Percentiles rank a stretch among this genome's conserved stretches.
phyloP scores from a whole-genome alignment of 2,113 vertebrate genomes.

The Noturus placidus region DNA sequence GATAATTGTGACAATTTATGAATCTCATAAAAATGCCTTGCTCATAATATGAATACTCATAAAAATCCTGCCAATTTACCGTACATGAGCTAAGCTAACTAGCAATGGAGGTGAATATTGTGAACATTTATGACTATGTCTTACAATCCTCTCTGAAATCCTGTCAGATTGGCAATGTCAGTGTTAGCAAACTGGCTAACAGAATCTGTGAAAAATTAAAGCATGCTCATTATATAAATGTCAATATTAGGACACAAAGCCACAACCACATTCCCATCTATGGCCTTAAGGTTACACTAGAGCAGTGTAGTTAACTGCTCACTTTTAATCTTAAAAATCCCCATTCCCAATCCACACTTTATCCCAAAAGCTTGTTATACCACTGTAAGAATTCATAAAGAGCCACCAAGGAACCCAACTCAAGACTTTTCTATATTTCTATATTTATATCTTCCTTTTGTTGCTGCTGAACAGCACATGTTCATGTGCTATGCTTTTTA shows the following conservation, averaged over 20 bases:
- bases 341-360: conserved; percentile 18
- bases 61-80: too few relatives aligned
- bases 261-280: not conserved
- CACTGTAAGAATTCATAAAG: conserved; percentile 55
- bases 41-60: too few relatives aligned
- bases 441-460: conserved; percentile 39
- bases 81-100: too few relatives aligned
- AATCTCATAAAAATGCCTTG: too few relatives aligned
- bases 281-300: not conserved
- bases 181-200: too few relatives aligned
- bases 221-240: not conserved
- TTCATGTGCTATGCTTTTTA: conserved; percentile 62
- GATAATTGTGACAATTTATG: too few relatives aligned
- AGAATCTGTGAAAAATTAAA: too few relatives aligned
- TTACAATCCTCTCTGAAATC: too few relatives aligned
- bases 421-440: conserved; percentile 50
- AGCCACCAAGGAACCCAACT: conserved; percentile 61
- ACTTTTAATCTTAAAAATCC: conserved; percentile 44
- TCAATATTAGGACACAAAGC: too few relatives aligned
- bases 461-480: conserved; percentile 53
- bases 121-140: too few relatives aligned
- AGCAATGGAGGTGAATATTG: too few relatives aligned
- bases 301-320: not conserved
- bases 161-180: too few relatives aligned
- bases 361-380: conserved; percentile 55